phyloP scores from a whole-genome alignment of 1,140 invertebrate genomes.

The Diplogasteroides magnus region DNA sequence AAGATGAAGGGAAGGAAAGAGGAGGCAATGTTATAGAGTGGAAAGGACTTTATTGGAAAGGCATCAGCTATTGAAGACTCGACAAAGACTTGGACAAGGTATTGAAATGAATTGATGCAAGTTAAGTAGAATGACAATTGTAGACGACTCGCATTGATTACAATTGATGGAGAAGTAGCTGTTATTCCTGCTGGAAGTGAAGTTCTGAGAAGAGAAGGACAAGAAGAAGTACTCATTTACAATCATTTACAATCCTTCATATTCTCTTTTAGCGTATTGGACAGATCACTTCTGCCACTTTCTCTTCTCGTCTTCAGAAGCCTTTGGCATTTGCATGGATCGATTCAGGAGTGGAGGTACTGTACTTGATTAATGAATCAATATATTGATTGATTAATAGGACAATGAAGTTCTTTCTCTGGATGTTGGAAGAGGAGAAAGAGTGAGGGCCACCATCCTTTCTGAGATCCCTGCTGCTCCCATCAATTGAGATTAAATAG shows the following conservation, averaged over 20 bases:
- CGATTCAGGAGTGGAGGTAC: neutral
- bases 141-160: slow-evolving; percentile 21
- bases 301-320: slow-evolving; percentile 28
- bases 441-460: neutral
- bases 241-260: no score
- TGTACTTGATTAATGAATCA: neutral
- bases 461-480: neutral
- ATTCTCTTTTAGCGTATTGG: slow-evolving; percentile 35
- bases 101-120: neutral
- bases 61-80: neutral
- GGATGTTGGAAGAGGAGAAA: neutral
- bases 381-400: neutral
- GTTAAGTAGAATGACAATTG: neutral
- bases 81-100: neutral
- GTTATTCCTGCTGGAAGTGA: slow-evolving; percentile 24
- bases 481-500: neutral
- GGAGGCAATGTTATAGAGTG: neutral
- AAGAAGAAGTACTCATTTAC: slow-evolving; percentile 17
- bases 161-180: slow-evolving; percentile 18
- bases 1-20: no score
- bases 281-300: slow-evolving; percentile 32
- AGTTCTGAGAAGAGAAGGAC: slow-evolving; percentile 22
- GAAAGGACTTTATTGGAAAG: slow-evolving; percentile 11
- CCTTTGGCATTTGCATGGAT: slow-evolving; percentile 36
- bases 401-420: neutral